Evolutionary conservation across 2,888 invertebrate species (phyloP).

Genomic region (Uropetala carovei): DNA sequence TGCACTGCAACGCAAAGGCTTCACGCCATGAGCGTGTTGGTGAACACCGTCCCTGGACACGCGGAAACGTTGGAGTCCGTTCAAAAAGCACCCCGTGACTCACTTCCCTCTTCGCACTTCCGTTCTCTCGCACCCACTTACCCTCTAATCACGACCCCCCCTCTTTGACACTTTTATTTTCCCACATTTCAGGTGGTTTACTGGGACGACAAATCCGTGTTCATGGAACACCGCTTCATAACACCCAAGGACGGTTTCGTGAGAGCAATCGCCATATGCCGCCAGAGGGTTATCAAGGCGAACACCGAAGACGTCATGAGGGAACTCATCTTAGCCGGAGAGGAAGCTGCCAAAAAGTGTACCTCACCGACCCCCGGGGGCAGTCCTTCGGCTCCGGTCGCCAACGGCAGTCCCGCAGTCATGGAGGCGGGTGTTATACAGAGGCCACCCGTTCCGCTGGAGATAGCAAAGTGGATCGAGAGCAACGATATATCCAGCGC

Average conservation of each 20-base stretch:
- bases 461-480: slow-evolving; percentile 84
- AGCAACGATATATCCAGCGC: slow-evolving; percentile 84
- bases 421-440: slow-evolving; percentile 66
- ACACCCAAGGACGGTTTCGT: slow-evolving; percentile 84
- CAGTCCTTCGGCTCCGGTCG: slow-evolving; percentile 21
- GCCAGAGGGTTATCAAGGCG: slow-evolving; percentile 75
- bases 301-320: slow-evolving; percentile 76
- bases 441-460: slow-evolving; percentile 81
- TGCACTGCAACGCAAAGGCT: too few species aligned
- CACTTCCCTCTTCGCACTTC: too few species aligned
- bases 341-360: slow-evolving; percentile 73
- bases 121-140: too few species aligned
- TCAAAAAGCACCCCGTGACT: too few species aligned
- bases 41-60: too few species aligned
- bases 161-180: neutral
- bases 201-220: slow-evolving; percentile 90
- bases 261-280: slow-evolving; percentile 76
- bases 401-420: slow-evolving; percentile 22
- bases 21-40: too few species aligned
- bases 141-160: neutral
- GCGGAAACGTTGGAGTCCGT: too few species aligned
- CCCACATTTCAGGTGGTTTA: slow-evolving; percentile 82
- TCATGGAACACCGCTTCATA: slow-evolving; percentile 89
- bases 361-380: slow-evolving; percentile 53
- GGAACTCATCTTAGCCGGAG: slow-evolving; percentile 73